Evolutionary conservation across 2,888 invertebrate species (phyloP), one percentile per base, ranked within the genome.

Genomic region (Carcina quercana): DNA sequence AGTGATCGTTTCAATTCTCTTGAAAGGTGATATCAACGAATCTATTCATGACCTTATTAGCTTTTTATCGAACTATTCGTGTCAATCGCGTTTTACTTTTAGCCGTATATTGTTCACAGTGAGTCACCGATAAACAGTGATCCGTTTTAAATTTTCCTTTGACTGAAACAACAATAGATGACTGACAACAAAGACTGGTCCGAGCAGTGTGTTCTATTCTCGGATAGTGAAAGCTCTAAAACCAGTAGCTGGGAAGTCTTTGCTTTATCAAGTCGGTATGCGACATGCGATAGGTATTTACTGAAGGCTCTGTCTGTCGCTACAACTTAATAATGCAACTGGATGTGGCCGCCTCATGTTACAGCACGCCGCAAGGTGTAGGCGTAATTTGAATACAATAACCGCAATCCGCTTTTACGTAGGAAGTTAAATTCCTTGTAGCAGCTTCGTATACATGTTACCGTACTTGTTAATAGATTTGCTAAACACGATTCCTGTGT

Each of bases 331-430:
- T 29, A 32, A 50, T 47, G 45, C 53, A 44, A 42, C 44, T 35
- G 37, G 28, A 45, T 38, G 40, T 35, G 34, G 31, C 40, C n/a
- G 20, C 20, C 20, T n/a, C n/a, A n/a, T 19, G 4, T 3, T 20
- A 1, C 4, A 20, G 4, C 3, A 20, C 3, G 20, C 20, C 10
- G 20, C 20, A 20, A 24, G 24, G 39, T 46, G 41, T 51, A 47
- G 42, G 46, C 47, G 54, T 59, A 54, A 62, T 63, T 63, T 59
- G 54, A 60, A 63, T 59, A 64, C 59, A 61, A 57, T 58, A 53
- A 56, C 45, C 51, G 43, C 55, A 52, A 42, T 45, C 45, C 32
- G 38, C 33, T 30, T 27, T 37, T 30, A 19, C 27, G 33, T 33
- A 28, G 37, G 37, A 37, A 24, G 33, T 28, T 11, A 33, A 22